Base-by-base conservation (phyloP, 2,888 invertebrate species). In the Unio delphinus region DNA sequence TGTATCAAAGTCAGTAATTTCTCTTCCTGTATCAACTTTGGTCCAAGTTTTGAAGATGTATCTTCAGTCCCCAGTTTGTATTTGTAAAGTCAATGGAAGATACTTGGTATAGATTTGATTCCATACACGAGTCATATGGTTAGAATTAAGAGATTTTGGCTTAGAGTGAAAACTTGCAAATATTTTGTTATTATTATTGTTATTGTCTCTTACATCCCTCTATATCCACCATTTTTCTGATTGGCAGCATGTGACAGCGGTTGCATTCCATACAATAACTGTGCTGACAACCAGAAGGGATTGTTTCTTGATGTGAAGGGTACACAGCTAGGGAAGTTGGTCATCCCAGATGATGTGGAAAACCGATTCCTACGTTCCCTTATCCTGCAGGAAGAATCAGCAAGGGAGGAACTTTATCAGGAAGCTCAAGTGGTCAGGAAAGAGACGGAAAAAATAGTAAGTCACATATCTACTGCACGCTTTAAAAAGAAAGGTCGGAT, bases 401-500 rank as follows among this genome's bases (percentile, higher is more conserved):
- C 78, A 15, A 70, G 80, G n/a, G 86, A 86, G 64, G 63, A 79
- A 54, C 75, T 80, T 4, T 66, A 79, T 30, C 86, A 86, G 75
- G 80, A 83, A 26, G 83, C 85, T 0, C 71, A 78, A 17, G 72
- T 87, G 20, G 79, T 86, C n/a, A 73, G 85, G 26, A 85, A 86
- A 65, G 73, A 80, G 26, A 87, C 86, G 1, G 82, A 81, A 20
- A 75, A 74, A 54, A 72, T 72, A 78, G 87, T 87, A 73, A 67
- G 73, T 61, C 2, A 45, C 28, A 45, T 23, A 45, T 45, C 45
- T 3, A 15, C 45, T 45, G 45, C 45, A 45, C 1, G 11, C 15
- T 45, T 45, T 45, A 15, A 11, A 45, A 15, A 2, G 15, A 45
- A 45, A 45, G 15, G 15, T 11, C 11, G 2, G 8, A 45, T 15